Percentiles rank a stretch among this genome's conserved stretches.
Evolutionary conservation across 2,888 invertebrate genomes (phyloP).

Genomic region (Flexamia atlantica): DNA sequence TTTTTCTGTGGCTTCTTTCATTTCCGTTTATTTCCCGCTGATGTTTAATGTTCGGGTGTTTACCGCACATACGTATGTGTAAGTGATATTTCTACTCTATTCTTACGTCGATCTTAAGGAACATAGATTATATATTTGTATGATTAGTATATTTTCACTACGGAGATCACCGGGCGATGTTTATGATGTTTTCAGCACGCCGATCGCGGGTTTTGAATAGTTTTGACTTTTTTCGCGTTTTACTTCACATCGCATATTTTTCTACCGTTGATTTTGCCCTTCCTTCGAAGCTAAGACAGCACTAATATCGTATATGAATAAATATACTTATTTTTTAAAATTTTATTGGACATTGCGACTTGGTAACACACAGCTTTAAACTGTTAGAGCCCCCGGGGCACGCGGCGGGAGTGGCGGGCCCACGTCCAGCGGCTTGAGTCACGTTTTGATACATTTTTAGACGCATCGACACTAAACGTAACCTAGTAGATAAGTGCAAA

Average conservation of each 20-base stretch:
- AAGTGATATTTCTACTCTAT: slow-evolving; percentile 41
- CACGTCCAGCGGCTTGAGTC: not conserved
- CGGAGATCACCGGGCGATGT: not conserved
- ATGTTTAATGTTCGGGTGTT: slow-evolving; percentile 33
- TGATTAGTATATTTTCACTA: slow-evolving; percentile 40
- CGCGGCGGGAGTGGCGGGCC: slow-evolving; percentile 3
- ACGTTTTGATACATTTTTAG: slow-evolving; percentile 50
- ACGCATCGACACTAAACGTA: slow-evolving; percentile 28
- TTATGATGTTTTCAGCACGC: not conserved
- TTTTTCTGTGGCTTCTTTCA: slow-evolving; percentile 34
- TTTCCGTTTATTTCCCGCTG: slow-evolving; percentile 13
- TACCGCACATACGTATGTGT: slow-evolving; percentile 32
- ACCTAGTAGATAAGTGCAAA: slow-evolving; percentile 35
- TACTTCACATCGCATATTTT: slow-evolving; percentile 10
- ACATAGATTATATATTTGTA: slow-evolving; percentile 55
- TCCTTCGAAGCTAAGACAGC: slow-evolving; percentile 1
- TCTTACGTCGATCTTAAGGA: not conserved
- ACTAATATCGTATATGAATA: slow-evolving; percentile 26
- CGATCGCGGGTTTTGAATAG: slow-evolving; percentile 14
- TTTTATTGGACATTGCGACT: slow-evolving; percentile 57
- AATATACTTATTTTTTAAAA: slow-evolving; percentile 32
- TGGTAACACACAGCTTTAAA: slow-evolving; percentile 68
- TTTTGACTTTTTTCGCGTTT: not conserved
- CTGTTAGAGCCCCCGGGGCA: slow-evolving; percentile 54
- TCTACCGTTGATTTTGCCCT: slow-evolving; percentile 3